Evolutionary conservation across 1,140 invertebrate species (phyloP).

Genomic region (Hesperophylax magnus): DNA sequence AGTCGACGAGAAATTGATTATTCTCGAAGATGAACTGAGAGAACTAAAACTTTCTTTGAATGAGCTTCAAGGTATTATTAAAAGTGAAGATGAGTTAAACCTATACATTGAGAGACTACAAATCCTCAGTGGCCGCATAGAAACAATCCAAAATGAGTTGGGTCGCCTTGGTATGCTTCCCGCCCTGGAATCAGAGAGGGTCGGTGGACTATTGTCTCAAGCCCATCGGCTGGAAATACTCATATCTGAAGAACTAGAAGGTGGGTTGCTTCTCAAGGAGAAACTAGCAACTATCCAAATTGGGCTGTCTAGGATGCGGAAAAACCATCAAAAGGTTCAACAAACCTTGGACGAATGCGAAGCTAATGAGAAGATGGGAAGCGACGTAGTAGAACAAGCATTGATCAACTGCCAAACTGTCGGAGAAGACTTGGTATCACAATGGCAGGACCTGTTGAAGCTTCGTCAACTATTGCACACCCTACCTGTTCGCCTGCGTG

Average conservation of each 20-base stretch:
- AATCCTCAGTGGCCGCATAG: slow-evolving; percentile 80
- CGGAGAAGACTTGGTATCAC: slow-evolving; percentile 74
- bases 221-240: slow-evolving; percentile 79
- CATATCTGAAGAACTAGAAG: slow-evolving; percentile 82
- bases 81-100: slow-evolving; percentile 85
- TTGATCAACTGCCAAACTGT: slow-evolving; percentile 77
- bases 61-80: slow-evolving; percentile 81
- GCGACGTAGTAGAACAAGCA: slow-evolving; percentile 79
- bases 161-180: slow-evolving; percentile 80
- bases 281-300: slow-evolving; percentile 78
- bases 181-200: slow-evolving; percentile 80
- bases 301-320: slow-evolving; percentile 77
- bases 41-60: slow-evolving; percentile 78
- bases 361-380: slow-evolving; percentile 77
- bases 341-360: slow-evolving; percentile 80
- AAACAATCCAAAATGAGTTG: slow-evolving; percentile 83
- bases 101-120: slow-evolving; percentile 85
- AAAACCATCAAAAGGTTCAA: slow-evolving; percentile 76
- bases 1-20: slow-evolving; percentile 78
- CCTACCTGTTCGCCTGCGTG: slow-evolving; percentile 78
- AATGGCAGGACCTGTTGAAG: slow-evolving; percentile 84
- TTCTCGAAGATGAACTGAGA: slow-evolving; percentile 81
- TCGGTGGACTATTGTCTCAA: slow-evolving; percentile 78
- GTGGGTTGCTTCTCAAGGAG: slow-evolving; percentile 78
- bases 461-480: slow-evolving; percentile 82